phyloP scores from a whole-genome alignment of 2,113 vertebrate genomes.

The Oryctolagus cuniculus region mOryCun1.1 NC_091433.1:108593501-108594000 shows the following conservation, averaged over 20 bases:
- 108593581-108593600: background rate
- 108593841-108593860: conserved; percentile 14
- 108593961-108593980: conserved; percentile 81
- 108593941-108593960: conserved; percentile 69
- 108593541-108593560: background rate
- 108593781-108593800: background rate
- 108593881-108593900: conserved; percentile 56
- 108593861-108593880: conserved; percentile 69
- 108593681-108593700: background rate
- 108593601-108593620: background rate
- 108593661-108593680: background rate
- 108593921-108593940: conserved; percentile 74
- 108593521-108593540: background rate
- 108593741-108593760: background rate
- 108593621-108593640: background rate
- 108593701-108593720: background rate
- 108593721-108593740: background rate
- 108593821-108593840: background rate
- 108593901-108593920: conserved; percentile 64
- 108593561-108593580: background rate
- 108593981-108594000: conserved; percentile 86
- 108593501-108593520: background rate
- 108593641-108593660: background rate
- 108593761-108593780: background rate
- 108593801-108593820: conserved; percentile 46